A percentile compares a stretch with the other conserved stretches of the same genome.
phyloP scores from a whole-genome alignment of 2,888 invertebrate genomes.

The Nasonovia ribisnigri region DNA sequence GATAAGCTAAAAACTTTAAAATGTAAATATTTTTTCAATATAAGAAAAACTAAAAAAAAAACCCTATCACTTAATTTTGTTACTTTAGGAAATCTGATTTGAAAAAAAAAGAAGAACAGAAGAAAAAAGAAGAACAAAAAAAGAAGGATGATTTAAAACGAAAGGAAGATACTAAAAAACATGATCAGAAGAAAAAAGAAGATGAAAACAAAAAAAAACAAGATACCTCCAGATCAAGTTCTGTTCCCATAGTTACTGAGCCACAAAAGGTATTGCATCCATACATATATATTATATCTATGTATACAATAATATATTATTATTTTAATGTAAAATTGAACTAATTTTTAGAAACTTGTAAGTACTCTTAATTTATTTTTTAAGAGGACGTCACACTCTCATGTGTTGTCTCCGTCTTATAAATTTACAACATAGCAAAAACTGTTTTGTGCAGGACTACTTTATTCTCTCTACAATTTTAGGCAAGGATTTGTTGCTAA shows the following conservation, averaged over 20 bases:
- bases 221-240: constrained; percentile 72
- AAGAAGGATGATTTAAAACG: constrained; percentile 70
- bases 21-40: neutral
- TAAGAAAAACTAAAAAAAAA: neutral
- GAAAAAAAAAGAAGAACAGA: constrained; percentile 69
- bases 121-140: constrained; percentile 71
- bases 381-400: neutral
- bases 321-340: neutral
- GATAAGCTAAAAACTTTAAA: neutral
- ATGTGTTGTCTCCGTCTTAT: neutral
- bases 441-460: too few species aligned
- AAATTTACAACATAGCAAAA: neutral
- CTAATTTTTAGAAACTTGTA: neutral
- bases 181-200: constrained; percentile 70
- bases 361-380: neutral
- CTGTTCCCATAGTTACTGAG: constrained; percentile 71
- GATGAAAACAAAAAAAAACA: constrained; percentile 72
- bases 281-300: too few species aligned
- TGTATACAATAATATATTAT: neutral
- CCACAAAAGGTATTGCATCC: constrained; percentile 61
- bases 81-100: constrained; percentile 52
- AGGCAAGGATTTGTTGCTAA: too few species aligned
- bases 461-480: too few species aligned
- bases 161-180: constrained; percentile 71
- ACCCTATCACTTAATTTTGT: neutral